phyloP scores from a whole-genome alignment of 64 coral and sea anemone species.

The Acropora tenuis region DNA sequence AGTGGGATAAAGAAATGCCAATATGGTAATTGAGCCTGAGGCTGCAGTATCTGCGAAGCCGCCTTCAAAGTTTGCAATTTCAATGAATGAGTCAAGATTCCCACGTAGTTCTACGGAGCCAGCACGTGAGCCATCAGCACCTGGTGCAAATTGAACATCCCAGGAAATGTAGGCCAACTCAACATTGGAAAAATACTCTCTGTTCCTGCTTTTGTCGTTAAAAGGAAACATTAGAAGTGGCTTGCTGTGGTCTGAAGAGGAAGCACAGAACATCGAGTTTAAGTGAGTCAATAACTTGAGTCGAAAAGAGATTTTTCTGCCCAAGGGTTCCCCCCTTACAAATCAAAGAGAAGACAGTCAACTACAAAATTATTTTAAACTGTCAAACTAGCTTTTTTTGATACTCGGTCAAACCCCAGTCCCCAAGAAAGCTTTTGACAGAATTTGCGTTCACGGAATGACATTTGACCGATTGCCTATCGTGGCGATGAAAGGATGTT shows the following conservation, averaged over 20 bases:
- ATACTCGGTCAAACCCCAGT: too few species aligned
- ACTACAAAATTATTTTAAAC: too few species aligned
- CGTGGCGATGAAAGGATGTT: too few species aligned
- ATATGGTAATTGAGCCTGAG: conserved; percentile 33
- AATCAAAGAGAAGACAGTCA: too few species aligned
- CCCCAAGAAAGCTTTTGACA: too few species aligned
- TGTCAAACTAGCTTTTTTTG: too few species aligned
- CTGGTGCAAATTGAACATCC: conserved; percentile 12
- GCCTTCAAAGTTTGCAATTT: conserved; percentile 34
- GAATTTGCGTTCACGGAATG: too few species aligned
- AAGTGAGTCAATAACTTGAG: too few species aligned
- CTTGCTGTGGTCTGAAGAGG: neutral
- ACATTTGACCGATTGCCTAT: too few species aligned
- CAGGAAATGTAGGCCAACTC: conserved; percentile 18
- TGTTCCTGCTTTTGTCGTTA: neutral
- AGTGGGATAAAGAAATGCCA: conserved; percentile 52
- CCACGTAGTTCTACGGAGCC: conserved; percentile 41
- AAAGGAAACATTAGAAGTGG: conserved; percentile 66
- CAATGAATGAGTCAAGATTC: conserved; percentile 30
- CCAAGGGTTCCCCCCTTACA: too few species aligned
- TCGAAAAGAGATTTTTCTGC: too few species aligned
- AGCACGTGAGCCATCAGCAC: neutral
- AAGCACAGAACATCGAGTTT: neutral
- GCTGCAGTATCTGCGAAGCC: conserved; percentile 21
- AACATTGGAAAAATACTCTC: conserved; percentile 47